Evolutionary conservation across 2,888 invertebrate genomes (phyloP).

Genomic region (Dryobota labecula): DNA sequence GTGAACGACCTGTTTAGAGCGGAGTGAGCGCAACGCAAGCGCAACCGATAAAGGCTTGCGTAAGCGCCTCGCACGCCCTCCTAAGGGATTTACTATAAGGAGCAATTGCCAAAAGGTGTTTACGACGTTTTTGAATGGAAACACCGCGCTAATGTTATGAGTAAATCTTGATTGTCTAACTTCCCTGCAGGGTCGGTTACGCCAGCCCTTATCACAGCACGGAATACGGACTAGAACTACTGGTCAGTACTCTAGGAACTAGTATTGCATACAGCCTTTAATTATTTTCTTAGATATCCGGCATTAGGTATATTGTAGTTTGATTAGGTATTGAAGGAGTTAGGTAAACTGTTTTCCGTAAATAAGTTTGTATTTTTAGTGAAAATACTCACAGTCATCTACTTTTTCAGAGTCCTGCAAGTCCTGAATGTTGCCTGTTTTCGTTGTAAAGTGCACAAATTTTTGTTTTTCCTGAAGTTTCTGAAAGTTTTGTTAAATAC

Average conservation of each 20-base stretch:
- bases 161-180: constrained; percentile 71
- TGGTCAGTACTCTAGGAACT: constrained; percentile 57
- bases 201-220: constrained; percentile 65
- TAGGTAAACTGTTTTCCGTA: constrained; percentile 22
- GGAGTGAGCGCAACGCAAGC: constrained; percentile 82
- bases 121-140: constrained; percentile 66
- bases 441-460: not conserved
- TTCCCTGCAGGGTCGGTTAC: constrained; percentile 75
- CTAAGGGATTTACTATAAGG: constrained; percentile 80
- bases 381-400: not conserved
- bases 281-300: constrained; percentile 64
- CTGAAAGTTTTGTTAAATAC: not conserved
- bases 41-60: constrained; percentile 86
- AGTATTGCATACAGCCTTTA: constrained; percentile 57
- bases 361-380: constrained; percentile 7
- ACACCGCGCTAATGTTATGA: constrained; percentile 68
- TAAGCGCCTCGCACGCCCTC: constrained; percentile 83
- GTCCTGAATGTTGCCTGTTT: not conserved
- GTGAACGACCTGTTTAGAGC: constrained; percentile 84
- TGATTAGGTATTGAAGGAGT: constrained; percentile 14
- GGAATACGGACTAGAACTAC: constrained; percentile 53
- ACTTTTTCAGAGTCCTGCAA: constrained; percentile 7
- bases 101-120: constrained; percentile 69
- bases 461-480: not conserved
- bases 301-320: constrained; percentile 43